These are phyloP conservation scores for Atherinosoma microstoma DNA, from an alignment of 2,797 vertebrate species.

Conservation along the genomic window DNA sequence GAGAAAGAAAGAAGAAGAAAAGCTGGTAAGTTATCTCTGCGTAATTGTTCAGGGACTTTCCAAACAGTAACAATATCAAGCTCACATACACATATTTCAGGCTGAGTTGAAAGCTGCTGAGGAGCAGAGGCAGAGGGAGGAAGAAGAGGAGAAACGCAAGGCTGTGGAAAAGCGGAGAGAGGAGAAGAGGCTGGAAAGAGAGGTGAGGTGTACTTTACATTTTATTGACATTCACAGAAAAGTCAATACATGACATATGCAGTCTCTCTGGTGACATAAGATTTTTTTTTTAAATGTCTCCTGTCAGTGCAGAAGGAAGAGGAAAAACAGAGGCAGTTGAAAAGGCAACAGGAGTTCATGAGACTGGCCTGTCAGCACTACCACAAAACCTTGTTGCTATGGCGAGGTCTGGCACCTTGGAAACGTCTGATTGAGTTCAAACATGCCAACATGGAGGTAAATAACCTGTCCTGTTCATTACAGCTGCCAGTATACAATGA, in stretches of 20 bases:
- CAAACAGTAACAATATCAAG: not conserved
- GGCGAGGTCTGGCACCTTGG: conserved; percentile 89
- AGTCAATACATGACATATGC: conserved; percentile 14
- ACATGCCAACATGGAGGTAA: conserved; percentile 83
- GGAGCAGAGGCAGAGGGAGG: conserved; percentile 84
- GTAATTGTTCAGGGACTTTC: not conserved
- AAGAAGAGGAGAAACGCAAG: conserved; percentile 86
- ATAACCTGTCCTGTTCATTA: conserved; percentile 13
- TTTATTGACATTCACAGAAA: conserved; percentile 18
- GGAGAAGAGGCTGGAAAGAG: conserved; percentile 85
- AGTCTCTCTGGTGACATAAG: not conserved
- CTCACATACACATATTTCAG: conserved; percentile 67
- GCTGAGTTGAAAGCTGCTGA: conserved; percentile 88
- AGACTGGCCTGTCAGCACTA: conserved; percentile 85
- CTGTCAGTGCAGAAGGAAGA: conserved; percentile 84
- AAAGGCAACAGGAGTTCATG: conserved; percentile 82
- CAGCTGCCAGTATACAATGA: not conserved
- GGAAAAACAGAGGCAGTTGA: conserved; percentile 85
- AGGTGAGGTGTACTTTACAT: conserved; percentile 73
- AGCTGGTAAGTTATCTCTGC: conserved; percentile 83
- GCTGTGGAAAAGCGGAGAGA: conserved; percentile 82
- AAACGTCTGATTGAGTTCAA: conserved; percentile 84
- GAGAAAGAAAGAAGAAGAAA: conserved; percentile 89
- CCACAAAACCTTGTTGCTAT: conserved; percentile 80
- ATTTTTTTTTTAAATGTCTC: conserved; percentile 6